phyloP scores from a whole-genome alignment of 2,888 invertebrate genomes.

The Spatulosminthurus flaviceps region DNA sequence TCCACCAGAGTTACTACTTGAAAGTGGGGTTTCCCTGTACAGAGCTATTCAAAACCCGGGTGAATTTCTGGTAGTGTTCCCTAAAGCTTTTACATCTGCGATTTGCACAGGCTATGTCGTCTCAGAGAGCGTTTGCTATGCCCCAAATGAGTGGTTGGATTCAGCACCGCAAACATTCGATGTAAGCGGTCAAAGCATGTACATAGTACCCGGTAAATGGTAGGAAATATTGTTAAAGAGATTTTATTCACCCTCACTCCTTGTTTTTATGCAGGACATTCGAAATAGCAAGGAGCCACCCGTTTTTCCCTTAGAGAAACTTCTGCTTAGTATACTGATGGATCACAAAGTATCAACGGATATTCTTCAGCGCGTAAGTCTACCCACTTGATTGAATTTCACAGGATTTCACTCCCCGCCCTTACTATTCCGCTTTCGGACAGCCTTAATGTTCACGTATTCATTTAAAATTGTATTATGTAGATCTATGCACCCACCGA shows the following conservation, averaged over 20 bases:
- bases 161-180: slow-evolving; percentile 78
- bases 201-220: no score
- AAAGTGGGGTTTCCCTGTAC: slow-evolving; percentile 80
- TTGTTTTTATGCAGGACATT: slow-evolving; percentile 73
- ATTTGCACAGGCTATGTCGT: slow-evolving; percentile 88
- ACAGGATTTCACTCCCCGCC: no score
- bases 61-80: slow-evolving; percentile 89
- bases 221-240: no score
- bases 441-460: no score
- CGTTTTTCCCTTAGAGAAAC: slow-evolving; percentile 85
- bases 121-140: slow-evolving; percentile 93
- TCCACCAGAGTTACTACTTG: slow-evolving; percentile 79
- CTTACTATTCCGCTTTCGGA: no score
- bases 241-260: no score
- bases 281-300: slow-evolving; percentile 87
- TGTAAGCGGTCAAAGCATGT: no score
- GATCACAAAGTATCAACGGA: slow-evolving; percentile 74
- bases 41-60: slow-evolving; percentile 85
- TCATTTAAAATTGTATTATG: background rate
- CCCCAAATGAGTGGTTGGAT: slow-evolving; percentile 80
- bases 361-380: slow-evolving; percentile 72
- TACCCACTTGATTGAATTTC: background rate
- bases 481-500: slow-evolving; percentile 66
- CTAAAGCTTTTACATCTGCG: slow-evolving; percentile 86
- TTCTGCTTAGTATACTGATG: slow-evolving; percentile 78